Evolutionary conservation across 2,888 invertebrate species (phyloP), one percentile per base, ranked within the genome.

Genomic region (Copidosoma aretas): DNA sequence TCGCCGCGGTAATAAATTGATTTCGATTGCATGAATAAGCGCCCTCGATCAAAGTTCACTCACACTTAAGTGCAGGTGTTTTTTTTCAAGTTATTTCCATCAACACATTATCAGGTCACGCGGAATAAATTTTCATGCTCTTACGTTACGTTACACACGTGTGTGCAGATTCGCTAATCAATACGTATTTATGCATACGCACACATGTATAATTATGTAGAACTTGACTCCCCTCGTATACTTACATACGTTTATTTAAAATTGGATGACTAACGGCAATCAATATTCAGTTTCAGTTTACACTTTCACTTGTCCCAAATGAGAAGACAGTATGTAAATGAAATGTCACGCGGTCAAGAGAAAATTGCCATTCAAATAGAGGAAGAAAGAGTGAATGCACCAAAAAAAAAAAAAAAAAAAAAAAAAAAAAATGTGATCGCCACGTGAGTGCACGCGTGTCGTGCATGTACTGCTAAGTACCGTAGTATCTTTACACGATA

Each of bases 261-360:
- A 59, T 41, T 25, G 62, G 63, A 17, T 68, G 68, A 71, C 68
- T 71, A 71, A 71, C 63, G 43, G 56, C 24, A 53, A 52, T 65
- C 39, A 60, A 66, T 56, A 65, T 68, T 71, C 56, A 60, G 51
- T 32, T 60, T 51, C 57, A 68, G 64, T 67, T 71, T 68, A 64
- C 46, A 64, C 71, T 71, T 68, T 68, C 71, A 71, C 68, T 71
- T 66, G 68, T 68, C 43, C 67, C 25, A 51, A 65, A 61, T 60
- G 43, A 32, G 32, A 32, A 8, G 32, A 32, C 32, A 32, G 32
- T 32, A 32, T 32, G 32, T 32, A 32, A 32, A 32, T 32, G 8
- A 32, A 3, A 8, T 32, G 32, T 32, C 32, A 32, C 32, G 32
- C 32, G 32, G 32, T 32, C 32, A 32, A 32, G 4, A 8, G 32